Conservation (phyloP, 2,113 vertebrate species). For the Blennius ocellaris region DNA sequence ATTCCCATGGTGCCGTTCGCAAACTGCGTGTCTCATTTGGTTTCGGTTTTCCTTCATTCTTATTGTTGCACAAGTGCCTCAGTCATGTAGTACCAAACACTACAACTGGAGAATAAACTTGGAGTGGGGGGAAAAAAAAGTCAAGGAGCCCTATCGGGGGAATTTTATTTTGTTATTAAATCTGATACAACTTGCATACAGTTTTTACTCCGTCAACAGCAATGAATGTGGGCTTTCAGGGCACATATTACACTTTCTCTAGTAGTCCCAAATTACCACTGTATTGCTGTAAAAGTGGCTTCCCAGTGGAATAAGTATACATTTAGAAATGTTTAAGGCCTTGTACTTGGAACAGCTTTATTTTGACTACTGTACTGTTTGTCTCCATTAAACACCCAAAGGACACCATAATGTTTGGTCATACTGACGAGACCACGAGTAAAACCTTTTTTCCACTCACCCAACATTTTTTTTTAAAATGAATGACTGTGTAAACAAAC, state of each 20-base stretch:
- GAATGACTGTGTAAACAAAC: no score
- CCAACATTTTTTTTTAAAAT: neutral
- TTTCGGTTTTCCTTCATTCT: conserved; percentile 34
- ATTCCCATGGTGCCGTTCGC: conserved; percentile 49
- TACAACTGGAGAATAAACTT: conserved; percentile 29
- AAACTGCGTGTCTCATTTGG: conserved; percentile 58
- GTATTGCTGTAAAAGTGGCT: no score
- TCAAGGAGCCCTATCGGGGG: neutral
- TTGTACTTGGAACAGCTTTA: neutral
- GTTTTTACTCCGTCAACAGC: conserved; percentile 1
- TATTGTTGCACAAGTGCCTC: conserved; percentile 46
- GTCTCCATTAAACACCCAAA: neutral
- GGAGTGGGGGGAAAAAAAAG: neutral
- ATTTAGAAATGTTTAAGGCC: neutral
- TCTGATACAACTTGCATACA: conserved; percentile 1
- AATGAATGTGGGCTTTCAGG: neutral
- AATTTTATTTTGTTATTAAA: conserved; percentile 4
- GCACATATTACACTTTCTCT: neutral
- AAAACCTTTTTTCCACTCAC: neutral
- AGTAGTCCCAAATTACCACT: neutral
- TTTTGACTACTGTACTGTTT: neutral
- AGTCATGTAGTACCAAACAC: conserved; percentile 32
- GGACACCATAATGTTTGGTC: neutral
- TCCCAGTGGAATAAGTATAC: no score
- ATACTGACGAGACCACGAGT: neutral